Evolutionary conservation across 2,888 invertebrate genomes (phyloP).

Genomic region (Eremobia ochroleuca): DNA sequence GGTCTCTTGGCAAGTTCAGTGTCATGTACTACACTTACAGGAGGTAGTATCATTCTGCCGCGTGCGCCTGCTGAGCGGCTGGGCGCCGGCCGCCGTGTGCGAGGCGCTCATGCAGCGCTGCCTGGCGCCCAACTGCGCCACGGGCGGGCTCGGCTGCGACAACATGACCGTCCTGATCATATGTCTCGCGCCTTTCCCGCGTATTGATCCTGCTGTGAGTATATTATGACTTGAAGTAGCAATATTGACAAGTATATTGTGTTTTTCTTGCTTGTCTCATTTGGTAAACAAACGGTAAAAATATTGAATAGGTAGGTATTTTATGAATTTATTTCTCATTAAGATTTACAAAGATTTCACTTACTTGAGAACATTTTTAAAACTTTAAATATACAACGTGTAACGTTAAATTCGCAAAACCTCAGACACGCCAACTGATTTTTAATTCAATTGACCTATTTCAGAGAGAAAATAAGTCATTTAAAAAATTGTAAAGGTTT

Average conservation of each 20-base stretch:
- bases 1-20: no score
- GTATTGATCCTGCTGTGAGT: conserved; percentile 74
- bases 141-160: conserved; percentile 99
- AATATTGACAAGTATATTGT: not conserved
- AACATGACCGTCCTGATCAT: conserved; percentile 99
- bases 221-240: not conserved
- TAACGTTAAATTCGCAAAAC: no score
- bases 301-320: not conserved
- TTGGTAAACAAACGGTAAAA: not conserved
- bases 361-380: no score
- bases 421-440: no score
- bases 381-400: no score
- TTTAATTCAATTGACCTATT: no score
- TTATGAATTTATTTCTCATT: no score
- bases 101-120: conserved; percentile 98
- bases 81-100: conserved; percentile 98
- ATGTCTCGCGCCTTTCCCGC: conserved; percentile 92
- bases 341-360: no score
- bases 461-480: no score
- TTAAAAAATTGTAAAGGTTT: no score
- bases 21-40: no score
- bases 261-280: not conserved
- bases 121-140: conserved; percentile 98
- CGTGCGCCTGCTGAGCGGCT: conserved; percentile 94
- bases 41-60: conserved; percentile 98